Base-by-base conservation (phyloP, 1,140 invertebrate genomes). In the Oppia nitens region DNA sequence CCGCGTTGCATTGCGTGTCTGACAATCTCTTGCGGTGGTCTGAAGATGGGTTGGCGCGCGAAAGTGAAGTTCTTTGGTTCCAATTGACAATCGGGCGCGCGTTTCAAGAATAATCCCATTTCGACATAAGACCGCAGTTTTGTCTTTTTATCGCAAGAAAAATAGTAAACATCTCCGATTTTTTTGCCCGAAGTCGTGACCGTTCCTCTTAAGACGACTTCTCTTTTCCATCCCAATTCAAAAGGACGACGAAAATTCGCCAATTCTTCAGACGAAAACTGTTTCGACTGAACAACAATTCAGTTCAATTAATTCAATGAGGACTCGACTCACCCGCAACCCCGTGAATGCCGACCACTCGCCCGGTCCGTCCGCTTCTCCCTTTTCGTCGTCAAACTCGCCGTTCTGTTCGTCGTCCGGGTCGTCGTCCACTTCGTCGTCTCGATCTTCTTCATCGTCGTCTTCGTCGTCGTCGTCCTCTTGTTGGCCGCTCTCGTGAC, bases 51-150 rank as follows among this genome's bases (percentile, higher is more conserved):
- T 48, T 62, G 61, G 6, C 51, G 45, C 1, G 61, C 57, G 45
- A 53, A 62, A 27, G 61, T 59, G 23, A 62, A 62, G 52, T 62
- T 62, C 27, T 59, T 56, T 1, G 60, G 60, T 45, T 53, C 25
- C 2, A 60, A 28, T 17, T 26, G 51, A 50, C 47, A 61, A 14
- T 53, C 45, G 6, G 47, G 53, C 50, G 50, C 27, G 4, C 28
- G 27, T 23, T 49, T 47, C 6, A 60, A 47, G 27, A 23, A 61
- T 26, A 47, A 26, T 9, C 51, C 55, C 40, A 62, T 45, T 51
- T 62, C 61, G 17, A 62, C 57, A 53, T 62, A 59, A 47, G 24
- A 40, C 23, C 61, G 3, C 9, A 62, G 53, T 51, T 62, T 59
- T 9, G 52, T 25, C 21, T 53, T 47, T 12, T 58, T 52, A n/a